These are phyloP conservation scores for Panulirus ornatus DNA, from an alignment of 1,140 invertebrate species.

Conservation along the genomic window DNA sequence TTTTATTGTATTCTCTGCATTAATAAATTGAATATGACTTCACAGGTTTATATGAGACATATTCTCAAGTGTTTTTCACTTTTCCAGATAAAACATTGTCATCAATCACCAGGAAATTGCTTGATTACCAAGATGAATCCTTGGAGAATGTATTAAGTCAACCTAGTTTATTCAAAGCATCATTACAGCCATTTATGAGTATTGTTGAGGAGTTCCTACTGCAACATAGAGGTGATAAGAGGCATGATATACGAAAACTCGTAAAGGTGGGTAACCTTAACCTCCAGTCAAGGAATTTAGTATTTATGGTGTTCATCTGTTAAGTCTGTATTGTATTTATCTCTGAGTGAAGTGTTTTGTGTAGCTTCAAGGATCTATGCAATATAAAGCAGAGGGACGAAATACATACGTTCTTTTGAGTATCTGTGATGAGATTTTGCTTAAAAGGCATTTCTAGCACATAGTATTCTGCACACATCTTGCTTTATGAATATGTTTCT, in stretches of 20 bases:
- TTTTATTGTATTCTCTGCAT: neutral
- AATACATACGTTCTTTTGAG: too few species aligned
- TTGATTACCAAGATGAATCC: neutral
- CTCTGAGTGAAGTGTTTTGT: too few species aligned
- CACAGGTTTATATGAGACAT: neutral
- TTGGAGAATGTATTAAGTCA: conserved; percentile 7
- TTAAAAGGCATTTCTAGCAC: too few species aligned
- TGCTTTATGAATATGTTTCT: too few species aligned
- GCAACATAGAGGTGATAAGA: neutral
- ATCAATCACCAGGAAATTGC: neutral
- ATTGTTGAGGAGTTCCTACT: conserved; percentile 18
- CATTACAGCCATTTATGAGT: neutral
- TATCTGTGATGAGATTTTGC: too few species aligned
- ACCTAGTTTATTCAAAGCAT: neutral
- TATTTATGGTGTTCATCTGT: too few species aligned
- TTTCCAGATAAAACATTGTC: neutral
- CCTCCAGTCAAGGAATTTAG: too few species aligned
- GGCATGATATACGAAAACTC: neutral
- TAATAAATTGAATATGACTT: neutral
- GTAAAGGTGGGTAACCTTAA: neutral
- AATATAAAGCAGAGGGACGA: too few species aligned
- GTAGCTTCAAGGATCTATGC: too few species aligned
- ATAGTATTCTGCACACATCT: too few species aligned
- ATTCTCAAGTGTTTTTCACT: neutral
- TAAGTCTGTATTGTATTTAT: too few species aligned